A percentile compares a stretch with the other conserved stretches of the same genome.
Evolutionary conservation across 1,140 invertebrate species (phyloP).

Genomic region (Caenorhabditis tropicalis): DNA sequence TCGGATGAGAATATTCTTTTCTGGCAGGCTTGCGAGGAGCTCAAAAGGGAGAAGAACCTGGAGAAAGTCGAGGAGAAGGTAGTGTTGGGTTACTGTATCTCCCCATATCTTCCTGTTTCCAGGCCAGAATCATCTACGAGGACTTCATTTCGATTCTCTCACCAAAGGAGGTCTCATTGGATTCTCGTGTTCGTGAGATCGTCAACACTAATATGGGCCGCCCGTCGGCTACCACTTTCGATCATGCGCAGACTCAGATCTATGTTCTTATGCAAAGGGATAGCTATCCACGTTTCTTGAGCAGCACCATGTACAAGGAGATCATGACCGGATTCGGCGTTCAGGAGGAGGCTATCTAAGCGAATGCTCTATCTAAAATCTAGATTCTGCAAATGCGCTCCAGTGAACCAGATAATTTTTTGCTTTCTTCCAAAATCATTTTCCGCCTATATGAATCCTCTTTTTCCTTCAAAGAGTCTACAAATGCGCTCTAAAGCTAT

Average conservation of each 20-base stretch:
- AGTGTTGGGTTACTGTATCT: too few species aligned
- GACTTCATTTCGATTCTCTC: conserved; percentile 99
- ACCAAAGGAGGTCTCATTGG: conserved; percentile 97
- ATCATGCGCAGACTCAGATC: conserved; percentile 99
- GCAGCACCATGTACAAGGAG: too few species aligned
- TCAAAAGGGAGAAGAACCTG: conserved; percentile 90
- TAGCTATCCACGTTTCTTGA: conserved; percentile 89
- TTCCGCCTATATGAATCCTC: too few species aligned
- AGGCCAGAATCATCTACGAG: conserved; percentile 94
- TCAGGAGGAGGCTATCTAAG: not conserved
- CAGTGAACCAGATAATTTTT: too few species aligned
- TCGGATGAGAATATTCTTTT: conserved; percentile 99
- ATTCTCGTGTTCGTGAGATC: conserved; percentile 93
- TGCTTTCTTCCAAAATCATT: too few species aligned
- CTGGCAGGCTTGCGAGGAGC: conserved; percentile 96
- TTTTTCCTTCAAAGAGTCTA: too few species aligned
- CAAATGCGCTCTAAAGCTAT: too few species aligned
- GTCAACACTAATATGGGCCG: conserved; percentile 96
- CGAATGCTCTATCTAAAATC: too few species aligned
- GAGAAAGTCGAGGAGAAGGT: conserved; percentile 85
- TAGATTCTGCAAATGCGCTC: too few species aligned
- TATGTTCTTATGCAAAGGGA: conserved; percentile 99
- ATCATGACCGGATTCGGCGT: not conserved
- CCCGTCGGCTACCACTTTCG: conserved; percentile 89
- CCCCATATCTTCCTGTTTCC: too few species aligned